These are phyloP conservation scores for Lithobius niger DNA, from an alignment of 1,140 invertebrate species.

Conservation along the genomic window DNA sequence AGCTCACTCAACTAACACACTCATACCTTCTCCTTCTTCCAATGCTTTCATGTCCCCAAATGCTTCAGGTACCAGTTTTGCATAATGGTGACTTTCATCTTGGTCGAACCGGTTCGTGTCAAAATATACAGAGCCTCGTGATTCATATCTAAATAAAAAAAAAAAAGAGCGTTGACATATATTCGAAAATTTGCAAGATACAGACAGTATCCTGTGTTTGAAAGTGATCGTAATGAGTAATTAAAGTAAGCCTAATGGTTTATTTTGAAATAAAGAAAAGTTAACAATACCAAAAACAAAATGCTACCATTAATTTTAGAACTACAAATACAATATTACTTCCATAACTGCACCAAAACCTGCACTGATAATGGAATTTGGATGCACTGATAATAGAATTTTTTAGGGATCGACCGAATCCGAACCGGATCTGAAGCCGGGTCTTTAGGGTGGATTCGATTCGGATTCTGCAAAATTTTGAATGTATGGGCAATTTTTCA, in stretches of 20 bases:
- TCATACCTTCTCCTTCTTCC: slow-evolving; percentile 94
- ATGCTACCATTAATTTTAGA: neutral
- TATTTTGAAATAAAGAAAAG: neutral
- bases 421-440: too few species aligned
- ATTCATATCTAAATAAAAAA: slow-evolving; percentile 50
- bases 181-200: neutral
- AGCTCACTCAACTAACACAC: too few species aligned
- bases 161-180: slow-evolving; percentile 5
- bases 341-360: too few species aligned
- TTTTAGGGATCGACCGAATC: too few species aligned
- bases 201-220: too few species aligned
- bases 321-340: slow-evolving; percentile 3
- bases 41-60: slow-evolving; percentile 84
- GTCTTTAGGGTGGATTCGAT: too few species aligned
- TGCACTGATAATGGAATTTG: too few species aligned
- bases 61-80: slow-evolving; percentile 94
- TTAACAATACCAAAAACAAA: neutral
- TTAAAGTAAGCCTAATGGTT: neutral
- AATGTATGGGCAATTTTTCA: too few species aligned
- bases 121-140: slow-evolving; percentile 94
- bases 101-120: slow-evolving; percentile 81
- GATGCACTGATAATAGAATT: too few species aligned
- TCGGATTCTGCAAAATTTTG: too few species aligned
- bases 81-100: slow-evolving; percentile 79
- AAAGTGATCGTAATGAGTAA: too few species aligned